These are phyloP conservation scores for Drosophila tsacasi DNA, from an alignment of 1,140 invertebrate species.

Conservation along the genomic window DNA sequence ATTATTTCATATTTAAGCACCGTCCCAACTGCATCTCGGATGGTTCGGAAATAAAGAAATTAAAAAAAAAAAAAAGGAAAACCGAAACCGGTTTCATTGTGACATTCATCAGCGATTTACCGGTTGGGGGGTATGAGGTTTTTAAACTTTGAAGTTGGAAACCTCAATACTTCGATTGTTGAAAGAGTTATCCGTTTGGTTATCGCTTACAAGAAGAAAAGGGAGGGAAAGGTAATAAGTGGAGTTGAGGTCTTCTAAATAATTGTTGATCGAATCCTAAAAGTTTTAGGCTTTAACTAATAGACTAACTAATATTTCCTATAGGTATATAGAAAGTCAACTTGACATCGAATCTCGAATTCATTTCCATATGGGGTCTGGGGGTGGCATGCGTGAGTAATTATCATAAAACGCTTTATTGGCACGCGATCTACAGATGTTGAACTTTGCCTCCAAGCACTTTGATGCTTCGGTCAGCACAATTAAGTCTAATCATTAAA, in stretches of 20 bases:
- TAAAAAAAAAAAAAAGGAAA: constrained; percentile 9
- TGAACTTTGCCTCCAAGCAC: constrained; percentile 36
- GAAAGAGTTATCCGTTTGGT: background rate
- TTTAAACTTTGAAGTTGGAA: constrained; percentile 4
- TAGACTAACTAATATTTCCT: background rate
- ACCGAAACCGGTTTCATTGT: constrained; percentile 64
- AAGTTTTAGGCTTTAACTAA: too few species aligned
- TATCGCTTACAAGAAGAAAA: background rate
- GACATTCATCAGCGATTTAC: constrained; percentile 46
- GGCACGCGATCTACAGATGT: constrained; percentile 46
- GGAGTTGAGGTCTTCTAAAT: background rate
- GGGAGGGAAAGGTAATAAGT: background rate
- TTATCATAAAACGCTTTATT: constrained; percentile 33
- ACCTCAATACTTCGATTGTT: background rate
- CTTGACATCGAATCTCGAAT: background rate
- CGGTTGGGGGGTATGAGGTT: constrained; percentile 26
- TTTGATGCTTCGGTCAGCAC: constrained; percentile 41
- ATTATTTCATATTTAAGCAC: constrained; percentile 21
- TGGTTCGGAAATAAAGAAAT: constrained; percentile 5
- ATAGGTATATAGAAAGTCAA: too few species aligned
- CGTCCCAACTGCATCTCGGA: constrained; percentile 12
- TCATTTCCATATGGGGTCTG: background rate
- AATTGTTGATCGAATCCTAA: background rate
- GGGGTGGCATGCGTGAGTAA: constrained; percentile 22
- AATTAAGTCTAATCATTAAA: constrained; percentile 65